These are phyloP conservation scores for Bombus ignitus DNA, from an alignment of 1,140 invertebrate genomes.

Conservation along the genomic window DNA sequence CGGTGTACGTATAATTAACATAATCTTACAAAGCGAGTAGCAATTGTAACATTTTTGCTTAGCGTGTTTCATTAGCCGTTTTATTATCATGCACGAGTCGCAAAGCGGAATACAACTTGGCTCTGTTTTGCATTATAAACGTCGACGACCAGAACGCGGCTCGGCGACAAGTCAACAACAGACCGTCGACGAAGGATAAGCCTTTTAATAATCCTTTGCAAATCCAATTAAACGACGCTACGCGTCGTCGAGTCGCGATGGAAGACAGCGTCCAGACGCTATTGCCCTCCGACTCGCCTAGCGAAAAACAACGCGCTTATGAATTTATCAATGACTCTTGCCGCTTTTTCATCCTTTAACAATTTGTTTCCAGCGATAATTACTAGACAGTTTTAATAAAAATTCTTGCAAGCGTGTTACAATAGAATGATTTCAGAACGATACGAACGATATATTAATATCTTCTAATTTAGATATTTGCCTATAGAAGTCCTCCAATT, in stretches of 20 bases:
- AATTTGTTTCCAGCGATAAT: not conserved
- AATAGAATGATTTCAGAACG: no score
- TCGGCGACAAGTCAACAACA: slow-evolving; percentile 18
- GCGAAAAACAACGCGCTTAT: slow-evolving; percentile 1
- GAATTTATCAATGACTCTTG: not conserved
- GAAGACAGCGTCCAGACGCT: not conserved
- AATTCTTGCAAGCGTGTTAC: not conserved
- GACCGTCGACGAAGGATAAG: slow-evolving; percentile 41
- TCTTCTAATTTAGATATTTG: no score
- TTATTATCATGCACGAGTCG: not conserved
- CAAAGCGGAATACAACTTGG: not conserved
- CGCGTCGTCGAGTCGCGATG: slow-evolving; percentile 25
- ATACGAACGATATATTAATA: no score
- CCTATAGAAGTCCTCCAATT: not conserved
- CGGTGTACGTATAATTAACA: not conserved
- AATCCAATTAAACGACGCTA: slow-evolving; percentile 50
- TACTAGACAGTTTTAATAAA: not conserved
- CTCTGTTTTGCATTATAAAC: not conserved
- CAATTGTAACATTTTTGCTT: not conserved
- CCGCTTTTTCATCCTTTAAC: not conserved
- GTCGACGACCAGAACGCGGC: not conserved
- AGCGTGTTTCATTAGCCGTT: not conserved
- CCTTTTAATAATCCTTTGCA: slow-evolving; percentile 50
- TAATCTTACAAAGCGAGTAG: not conserved
- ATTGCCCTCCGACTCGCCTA: not conserved